phyloP scores from a whole-genome alignment of 1,140 invertebrate species.

The Bombus huntii region DNA sequence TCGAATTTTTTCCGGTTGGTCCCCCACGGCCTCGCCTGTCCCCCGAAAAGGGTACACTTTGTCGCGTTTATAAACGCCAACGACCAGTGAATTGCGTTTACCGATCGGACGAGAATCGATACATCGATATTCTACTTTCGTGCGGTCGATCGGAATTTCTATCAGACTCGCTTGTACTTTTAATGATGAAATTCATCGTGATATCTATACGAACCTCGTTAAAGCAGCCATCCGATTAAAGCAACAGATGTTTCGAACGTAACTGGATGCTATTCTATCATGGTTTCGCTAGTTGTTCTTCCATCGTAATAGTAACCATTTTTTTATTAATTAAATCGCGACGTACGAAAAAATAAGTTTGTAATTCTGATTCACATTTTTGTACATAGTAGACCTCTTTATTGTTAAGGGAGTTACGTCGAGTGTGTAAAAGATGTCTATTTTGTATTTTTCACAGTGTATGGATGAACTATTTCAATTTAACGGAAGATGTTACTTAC shows the following conservation, averaged over 20 bases:
- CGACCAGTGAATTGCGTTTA: not conserved
- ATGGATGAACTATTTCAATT: too few relatives aligned
- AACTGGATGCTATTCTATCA: not conserved
- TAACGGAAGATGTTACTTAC: constrained; percentile 55
- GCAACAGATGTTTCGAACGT: not conserved
- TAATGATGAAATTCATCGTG: constrained; percentile 25
- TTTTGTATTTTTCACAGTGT: too few relatives aligned
- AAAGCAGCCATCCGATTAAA: not conserved
- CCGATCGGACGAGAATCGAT: not conserved
- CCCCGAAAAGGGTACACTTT: constrained; percentile 23
- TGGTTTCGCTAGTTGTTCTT: not conserved
- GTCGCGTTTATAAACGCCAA: not conserved
- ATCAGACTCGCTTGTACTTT: not conserved
- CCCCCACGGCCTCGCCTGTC: not conserved
- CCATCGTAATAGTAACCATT: not conserved
- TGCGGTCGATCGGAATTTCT: constrained; percentile 12
- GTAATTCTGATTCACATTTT: too few relatives aligned
- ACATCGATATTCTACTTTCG: constrained; percentile 15
- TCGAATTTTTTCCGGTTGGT: constrained; percentile 28
- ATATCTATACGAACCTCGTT: not conserved
- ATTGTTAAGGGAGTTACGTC: too few relatives aligned
- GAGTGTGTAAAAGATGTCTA: too few relatives aligned
- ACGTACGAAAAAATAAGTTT: too few relatives aligned
- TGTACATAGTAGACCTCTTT: too few relatives aligned
- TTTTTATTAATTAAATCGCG: not conserved